A percentile compares a stretch with the other conserved stretches of the same genome.
Evolutionary conservation across 2,797 vertebrate genomes (phyloP).

Genomic region (Lacerta bilineata): DNA sequence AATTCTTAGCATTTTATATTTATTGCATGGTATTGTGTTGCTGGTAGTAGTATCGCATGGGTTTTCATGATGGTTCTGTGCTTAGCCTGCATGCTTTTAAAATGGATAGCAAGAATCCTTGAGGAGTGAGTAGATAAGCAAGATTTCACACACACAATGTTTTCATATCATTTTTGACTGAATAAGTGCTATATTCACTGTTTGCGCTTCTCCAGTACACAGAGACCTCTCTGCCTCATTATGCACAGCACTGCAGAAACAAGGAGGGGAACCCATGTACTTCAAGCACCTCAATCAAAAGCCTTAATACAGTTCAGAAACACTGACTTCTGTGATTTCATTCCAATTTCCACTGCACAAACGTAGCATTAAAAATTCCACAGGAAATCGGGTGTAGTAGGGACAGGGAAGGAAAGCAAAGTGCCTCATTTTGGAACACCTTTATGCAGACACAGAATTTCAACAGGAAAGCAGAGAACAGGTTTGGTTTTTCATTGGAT

Average conservation of each 20-base stretch:
- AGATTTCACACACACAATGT: neutral
- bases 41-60: neutral
- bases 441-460: conserved; percentile 48
- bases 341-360: conserved; percentile 40
- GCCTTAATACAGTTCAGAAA: conserved; percentile 44
- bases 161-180: conserved; percentile 30
- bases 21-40: neutral
- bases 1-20: neutral
- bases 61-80: neutral
- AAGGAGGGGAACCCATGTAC: neutral
- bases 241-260: conserved; percentile 48
- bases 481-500: conserved; percentile 42
- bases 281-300: conserved; percentile 38
- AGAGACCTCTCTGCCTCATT: conserved; percentile 24
- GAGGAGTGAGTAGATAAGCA: neutral
- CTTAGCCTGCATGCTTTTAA: neutral
- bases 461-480: conserved; percentile 12
- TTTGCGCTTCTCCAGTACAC: conserved; percentile 31
- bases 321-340: conserved; percentile 38
- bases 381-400: conserved; percentile 39
- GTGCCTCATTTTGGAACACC: neutral
- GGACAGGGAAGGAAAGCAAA: neutral
- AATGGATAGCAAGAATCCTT: neutral
- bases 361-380: conserved; percentile 34
- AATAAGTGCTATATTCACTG: conserved; percentile 19